Evolutionary conservation across 2,113 vertebrate species (phyloP), one percentile per base, ranked within the genome.

Genomic region (Neolamprologus variostigma): DNA sequence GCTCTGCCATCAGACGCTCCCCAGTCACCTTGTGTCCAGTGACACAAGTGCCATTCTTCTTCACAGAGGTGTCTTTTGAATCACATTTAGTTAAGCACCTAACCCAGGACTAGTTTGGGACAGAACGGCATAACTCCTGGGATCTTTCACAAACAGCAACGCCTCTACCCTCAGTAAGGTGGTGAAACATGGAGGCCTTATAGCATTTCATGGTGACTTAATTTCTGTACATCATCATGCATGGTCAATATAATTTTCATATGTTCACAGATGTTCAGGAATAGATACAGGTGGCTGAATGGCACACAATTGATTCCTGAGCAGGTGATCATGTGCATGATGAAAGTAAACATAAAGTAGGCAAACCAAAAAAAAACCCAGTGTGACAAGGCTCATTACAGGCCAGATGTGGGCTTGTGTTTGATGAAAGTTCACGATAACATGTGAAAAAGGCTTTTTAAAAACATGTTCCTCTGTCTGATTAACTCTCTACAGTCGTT

Each of bases 401-500:
- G 37, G 21, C 26, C 54, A 79, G 68, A 33, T 50, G 28, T 2
- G 16, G 4, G 33, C 12, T 73, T 47, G 12, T 76, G n/a, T 55
- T 80, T 80, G 33, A 42, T 42, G 13, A 16, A 73, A 13, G 14
- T 14, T 47, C 8, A 78, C 4, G 21, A 12, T 78, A 7, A 61
- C 78, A 71, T 73, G 19, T 51, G 33, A n/a, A n/a, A 33, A 78
- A 33, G 23, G 23, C 21, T 12, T 47, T 9, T 40, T 45, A 35
- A 8, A 13, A 71, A 63, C 33, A 3, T 12, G 10, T 82, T 55
- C 10, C 10, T 78, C 33, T 50, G 21, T 10, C 21, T 81, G 6
- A 50, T 4, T 81, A 3, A 31, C 1, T 89, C 28, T 87, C 10
- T 54, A 53, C 93, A 99, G 98, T 81, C 91, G 57, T 97, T 97